Base-by-base conservation (phyloP, 2,888 invertebrate genomes). In the Heteromyza rotundicornis region DNA sequence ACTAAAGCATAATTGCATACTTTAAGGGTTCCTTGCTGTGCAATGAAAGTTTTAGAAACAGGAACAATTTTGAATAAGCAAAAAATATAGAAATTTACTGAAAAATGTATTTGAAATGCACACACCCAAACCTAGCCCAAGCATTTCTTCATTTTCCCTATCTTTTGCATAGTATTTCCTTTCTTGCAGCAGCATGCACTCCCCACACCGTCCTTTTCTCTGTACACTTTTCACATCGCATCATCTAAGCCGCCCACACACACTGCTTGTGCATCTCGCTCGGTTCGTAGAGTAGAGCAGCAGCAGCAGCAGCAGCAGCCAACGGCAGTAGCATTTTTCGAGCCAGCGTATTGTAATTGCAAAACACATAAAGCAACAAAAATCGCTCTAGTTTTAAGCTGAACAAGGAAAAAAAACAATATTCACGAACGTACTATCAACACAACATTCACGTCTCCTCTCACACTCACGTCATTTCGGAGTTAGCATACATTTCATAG, bases 41-140 rank as follows among this genome's bases (percentile, higher is more conserved):
- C 53, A 61, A 61, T 65, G 60, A 54, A 57, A 47, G 53, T n/a
- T n/a, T n/a, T 64, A 60, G 66, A 63, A 64, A 63, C 62, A 59
- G 59, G 63, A 60, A 60, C 64, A 52, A 62, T 19, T 44, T 8
- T 8, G 16, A 36, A n/a, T n/a, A n/a, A 66, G 56, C 63, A 12
- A 53, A 53, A n/a, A 51, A 22, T 51, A 32, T n/a, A 32, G 23
- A 12, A 24, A 10, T 36, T 55, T 55, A 19, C 20, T n/a, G n/a
- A n/a, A n/a, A n/a, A n/a, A n/a, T n/a, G n/a, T n/a, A n/a, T n/a
- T n/a, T 56, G 24, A 49, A 59, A 44, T 64, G 68, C 66, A 68
- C 63, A 61, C 51, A 59, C 61, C 64, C 56, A 65, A 67, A 68
- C 68, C 68, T 64, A 60, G 61, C 20, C 47, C 61, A 44, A 35